Conservation (phyloP, 2,797 vertebrate species). For the Tinamus major region DNA sequence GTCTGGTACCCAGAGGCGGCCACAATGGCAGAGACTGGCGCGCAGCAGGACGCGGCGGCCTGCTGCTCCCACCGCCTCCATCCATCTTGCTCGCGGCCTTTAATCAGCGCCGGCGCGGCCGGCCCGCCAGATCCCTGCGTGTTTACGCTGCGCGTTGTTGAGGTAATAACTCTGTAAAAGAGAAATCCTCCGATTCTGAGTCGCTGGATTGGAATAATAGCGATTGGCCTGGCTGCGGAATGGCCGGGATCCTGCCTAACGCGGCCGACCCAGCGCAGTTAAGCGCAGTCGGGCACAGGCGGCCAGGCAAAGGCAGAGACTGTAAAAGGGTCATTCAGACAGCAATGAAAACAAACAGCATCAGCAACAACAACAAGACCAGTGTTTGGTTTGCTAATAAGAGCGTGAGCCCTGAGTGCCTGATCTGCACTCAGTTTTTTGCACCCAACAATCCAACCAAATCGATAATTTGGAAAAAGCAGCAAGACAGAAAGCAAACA, state of each 20-base stretch:
- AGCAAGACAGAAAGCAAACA: neutral
- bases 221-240: constrained; percentile 38
- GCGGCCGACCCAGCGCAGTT: constrained; percentile 18
- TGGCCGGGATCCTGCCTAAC: constrained; percentile 8
- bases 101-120: constrained; percentile 67
- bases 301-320: constrained; percentile 59
- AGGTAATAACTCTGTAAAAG: constrained; percentile 59
- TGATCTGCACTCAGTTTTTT: constrained; percentile 29
- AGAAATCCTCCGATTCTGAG: constrained; percentile 50
- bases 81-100: constrained; percentile 82
- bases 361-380: constrained; percentile 72
- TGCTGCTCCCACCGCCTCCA: constrained; percentile 79
- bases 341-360: constrained; percentile 75
- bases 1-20: constrained; percentile 79
- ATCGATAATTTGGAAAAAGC: constrained; percentile 8
- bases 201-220: constrained; percentile 44
- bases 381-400: constrained; percentile 77
- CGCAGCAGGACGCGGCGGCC: constrained; percentile 81
- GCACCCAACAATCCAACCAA: neutral
- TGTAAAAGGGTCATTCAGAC: constrained; percentile 71
- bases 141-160: constrained; percentile 54
- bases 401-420: constrained; percentile 52
- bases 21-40: constrained; percentile 85
- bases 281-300: constrained; percentile 63
- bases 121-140: constrained; percentile 47